Evolutionary conservation across 1,140 invertebrate genomes (phyloP).

Genomic region (Cepaea nemoralis): DNA sequence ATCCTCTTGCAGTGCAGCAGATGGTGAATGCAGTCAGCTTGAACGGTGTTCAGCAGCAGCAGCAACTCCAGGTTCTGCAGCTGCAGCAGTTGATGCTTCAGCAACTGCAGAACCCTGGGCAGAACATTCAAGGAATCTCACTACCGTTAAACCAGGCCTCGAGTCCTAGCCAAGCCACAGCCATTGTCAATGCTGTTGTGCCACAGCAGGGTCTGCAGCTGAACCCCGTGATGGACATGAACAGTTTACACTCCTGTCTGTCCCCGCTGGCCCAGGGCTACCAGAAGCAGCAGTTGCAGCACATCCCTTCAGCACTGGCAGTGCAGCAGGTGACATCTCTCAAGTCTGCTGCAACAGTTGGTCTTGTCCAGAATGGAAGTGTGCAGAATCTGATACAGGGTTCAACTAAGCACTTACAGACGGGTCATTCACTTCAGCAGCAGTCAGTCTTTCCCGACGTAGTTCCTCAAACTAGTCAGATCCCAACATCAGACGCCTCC

Average conservation of each 20-base stretch:
- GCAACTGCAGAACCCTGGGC: constrained; percentile 27
- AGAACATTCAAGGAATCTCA: constrained; percentile 25
- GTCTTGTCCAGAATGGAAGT: constrained; percentile 16
- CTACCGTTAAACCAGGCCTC: constrained; percentile 16
- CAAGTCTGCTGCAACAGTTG: neutral
- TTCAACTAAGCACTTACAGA: neutral
- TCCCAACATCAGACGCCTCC: neutral
- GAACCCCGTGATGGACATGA: constrained; percentile 27
- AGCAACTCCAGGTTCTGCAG: constrained; percentile 25
- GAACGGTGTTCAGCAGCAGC: constrained; percentile 42
- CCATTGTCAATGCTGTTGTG: constrained; percentile 31
- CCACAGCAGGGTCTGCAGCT: constrained; percentile 21
- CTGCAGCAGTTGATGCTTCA: constrained; percentile 37
- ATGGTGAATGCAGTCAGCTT: constrained; percentile 37
- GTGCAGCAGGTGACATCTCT: constrained; percentile 2
- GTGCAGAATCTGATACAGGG: constrained; percentile 12
- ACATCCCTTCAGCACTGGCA: constrained; percentile 16
- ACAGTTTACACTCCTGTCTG: constrained; percentile 17
- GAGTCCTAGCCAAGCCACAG: neutral
- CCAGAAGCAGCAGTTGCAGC: constrained; percentile 29
- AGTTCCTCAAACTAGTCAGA: neutral
- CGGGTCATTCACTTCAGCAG: neutral
- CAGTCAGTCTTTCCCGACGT: neutral
- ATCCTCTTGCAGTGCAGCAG: constrained; percentile 25
- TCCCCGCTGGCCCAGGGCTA: constrained; percentile 30